phyloP scores from a whole-genome alignment of 1,140 invertebrate genomes.

The Nomia melanderi region DNA sequence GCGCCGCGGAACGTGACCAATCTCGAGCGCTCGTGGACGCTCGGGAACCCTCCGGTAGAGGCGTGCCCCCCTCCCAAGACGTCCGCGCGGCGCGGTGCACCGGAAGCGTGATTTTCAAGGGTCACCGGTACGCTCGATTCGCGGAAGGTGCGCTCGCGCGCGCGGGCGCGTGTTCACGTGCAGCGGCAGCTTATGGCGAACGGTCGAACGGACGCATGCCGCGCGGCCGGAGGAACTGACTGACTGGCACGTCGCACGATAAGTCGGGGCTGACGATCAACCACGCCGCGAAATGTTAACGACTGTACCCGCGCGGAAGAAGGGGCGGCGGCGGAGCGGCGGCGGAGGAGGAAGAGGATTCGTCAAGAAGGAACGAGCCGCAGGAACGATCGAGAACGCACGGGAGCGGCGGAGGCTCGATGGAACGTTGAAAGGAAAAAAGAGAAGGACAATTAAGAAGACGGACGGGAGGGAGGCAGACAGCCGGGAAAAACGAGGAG shows the following conservation, averaged over 20 bases:
- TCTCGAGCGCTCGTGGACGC: not conserved
- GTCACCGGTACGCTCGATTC: slow-evolving; percentile 37
- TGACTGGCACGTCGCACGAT: slow-evolving; percentile 42
- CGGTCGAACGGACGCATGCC: slow-evolving; percentile 30
- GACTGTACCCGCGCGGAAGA: slow-evolving; percentile 40
- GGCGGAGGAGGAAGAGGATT: slow-evolving; percentile 5
- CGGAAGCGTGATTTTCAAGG: slow-evolving; percentile 52
- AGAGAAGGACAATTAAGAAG: slow-evolving; percentile 33
- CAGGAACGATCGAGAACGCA: not conserved
- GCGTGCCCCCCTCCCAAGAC: not conserved
- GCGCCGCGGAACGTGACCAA: too few species aligned
- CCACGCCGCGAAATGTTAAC: slow-evolving; percentile 59
- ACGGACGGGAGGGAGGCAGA: slow-evolving; percentile 19
- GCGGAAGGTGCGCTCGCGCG: slow-evolving; percentile 37
- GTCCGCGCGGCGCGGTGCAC: slow-evolving; percentile 20
- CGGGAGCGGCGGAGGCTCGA: not conserved
- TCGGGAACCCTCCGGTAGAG: not conserved
- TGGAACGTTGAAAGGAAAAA: slow-evolving; percentile 22
- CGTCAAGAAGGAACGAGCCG: slow-evolving; percentile 8
- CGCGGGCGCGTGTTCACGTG: slow-evolving; percentile 28
- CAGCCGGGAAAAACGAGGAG: slow-evolving; percentile 30
- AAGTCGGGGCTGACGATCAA: slow-evolving; percentile 51
- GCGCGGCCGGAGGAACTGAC: not conserved
- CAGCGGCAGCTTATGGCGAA: slow-evolving; percentile 11
- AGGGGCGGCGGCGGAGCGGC: too few species aligned